Conservation (phyloP, 2,113 vertebrate species). For the Dromas ardeola region DNA sequence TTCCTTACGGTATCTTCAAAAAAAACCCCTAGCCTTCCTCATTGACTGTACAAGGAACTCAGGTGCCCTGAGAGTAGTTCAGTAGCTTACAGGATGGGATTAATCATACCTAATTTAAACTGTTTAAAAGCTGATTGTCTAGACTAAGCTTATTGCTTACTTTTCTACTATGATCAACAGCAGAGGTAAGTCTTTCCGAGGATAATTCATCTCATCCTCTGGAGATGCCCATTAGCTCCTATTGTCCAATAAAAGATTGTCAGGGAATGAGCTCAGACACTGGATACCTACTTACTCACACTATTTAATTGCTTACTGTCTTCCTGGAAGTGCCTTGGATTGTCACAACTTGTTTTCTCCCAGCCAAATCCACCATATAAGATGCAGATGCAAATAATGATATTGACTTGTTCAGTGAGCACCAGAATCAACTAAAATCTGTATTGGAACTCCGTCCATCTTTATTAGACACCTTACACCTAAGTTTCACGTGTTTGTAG, state of each 20-base stretch:
- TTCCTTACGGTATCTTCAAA: neutral
- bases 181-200: neutral
- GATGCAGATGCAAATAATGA: neutral
- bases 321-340: neutral
- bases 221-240: neutral
- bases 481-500: neutral
- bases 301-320: neutral
- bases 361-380: neutral
- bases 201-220: neutral
- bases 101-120: conserved; percentile 21
- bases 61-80: neutral
- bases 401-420: neutral
- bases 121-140: conserved; percentile 14
- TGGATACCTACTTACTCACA: neutral
- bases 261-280: neutral
- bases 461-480: neutral
- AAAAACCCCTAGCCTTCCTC: neutral
- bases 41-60: neutral
- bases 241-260: neutral
- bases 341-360: neutral
- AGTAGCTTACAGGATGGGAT: neutral
- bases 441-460: neutral
- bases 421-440: neutral
- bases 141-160: neutral
- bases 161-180: neutral